Evolutionary conservation across 2,888 invertebrate species (phyloP).

Genomic region (Isoperla grammatica): DNA sequence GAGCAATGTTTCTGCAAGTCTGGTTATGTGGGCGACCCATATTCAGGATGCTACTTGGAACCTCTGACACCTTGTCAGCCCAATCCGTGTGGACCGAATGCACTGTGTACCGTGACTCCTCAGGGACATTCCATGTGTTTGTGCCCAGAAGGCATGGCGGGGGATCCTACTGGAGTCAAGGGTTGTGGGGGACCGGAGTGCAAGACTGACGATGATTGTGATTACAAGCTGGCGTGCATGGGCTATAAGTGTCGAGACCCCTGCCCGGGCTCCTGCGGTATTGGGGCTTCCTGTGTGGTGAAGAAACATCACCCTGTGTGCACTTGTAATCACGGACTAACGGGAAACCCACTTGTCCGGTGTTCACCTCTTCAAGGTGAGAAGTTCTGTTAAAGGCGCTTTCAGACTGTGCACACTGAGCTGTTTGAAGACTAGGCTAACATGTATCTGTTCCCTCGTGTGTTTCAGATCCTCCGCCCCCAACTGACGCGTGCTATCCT

Average conservation of each 20-base stretch:
- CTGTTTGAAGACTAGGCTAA: neutral
- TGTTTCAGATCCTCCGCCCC: conserved; percentile 45
- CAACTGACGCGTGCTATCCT: conserved; percentile 63
- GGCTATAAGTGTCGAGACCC: conserved; percentile 75
- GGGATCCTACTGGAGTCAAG: conserved; percentile 62
- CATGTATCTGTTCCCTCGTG: neutral
- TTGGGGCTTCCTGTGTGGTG: conserved; percentile 65
- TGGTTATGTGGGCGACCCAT: conserved; percentile 74
- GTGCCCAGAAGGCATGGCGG: conserved; percentile 68
- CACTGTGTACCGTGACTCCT: conserved; percentile 61
- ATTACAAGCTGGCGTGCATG: conserved; percentile 66
- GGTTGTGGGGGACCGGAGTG: conserved; percentile 79
- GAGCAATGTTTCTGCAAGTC: conserved; percentile 78
- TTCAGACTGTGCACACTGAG: conserved; percentile 2
- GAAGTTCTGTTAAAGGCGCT: too few relatives aligned
- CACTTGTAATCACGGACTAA: conserved; percentile 62
- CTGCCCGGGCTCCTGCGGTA: conserved; percentile 75
- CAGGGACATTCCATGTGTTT: conserved; percentile 66
- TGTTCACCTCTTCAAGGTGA: conserved; percentile 55
- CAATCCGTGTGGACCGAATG: conserved; percentile 75
- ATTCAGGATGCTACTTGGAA: conserved; percentile 65
- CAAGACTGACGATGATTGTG: conserved; percentile 72
- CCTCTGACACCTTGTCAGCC: conserved; percentile 67
- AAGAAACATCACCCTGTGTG: conserved; percentile 77
- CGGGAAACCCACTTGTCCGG: conserved; percentile 71